Conservation (phyloP, 2,113 vertebrate species). For the Barbus barbus region DNA sequence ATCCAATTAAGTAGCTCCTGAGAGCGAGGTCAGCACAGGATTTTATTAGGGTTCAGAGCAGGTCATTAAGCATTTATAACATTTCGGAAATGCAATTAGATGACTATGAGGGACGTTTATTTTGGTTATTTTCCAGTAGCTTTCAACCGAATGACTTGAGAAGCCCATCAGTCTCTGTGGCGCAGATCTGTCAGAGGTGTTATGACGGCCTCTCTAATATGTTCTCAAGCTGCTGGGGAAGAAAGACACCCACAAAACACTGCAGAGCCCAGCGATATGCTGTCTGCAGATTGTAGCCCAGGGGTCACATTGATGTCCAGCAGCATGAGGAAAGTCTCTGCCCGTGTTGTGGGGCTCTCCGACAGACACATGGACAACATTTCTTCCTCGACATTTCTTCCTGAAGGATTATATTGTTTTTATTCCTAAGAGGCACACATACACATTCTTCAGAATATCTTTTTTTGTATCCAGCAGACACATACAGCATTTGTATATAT, state of each 20-base stretch:
- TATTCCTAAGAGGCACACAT: no score
- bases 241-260: constrained; percentile 25
- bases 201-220: constrained; percentile 44
- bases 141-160: constrained; percentile 29
- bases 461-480: no score
- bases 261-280: constrained; percentile 24
- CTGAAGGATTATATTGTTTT: not conserved
- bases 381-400: not conserved
- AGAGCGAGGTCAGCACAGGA: constrained; percentile 44
- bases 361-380: not conserved
- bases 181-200: no score
- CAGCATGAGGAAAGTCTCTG: constrained; percentile 1
- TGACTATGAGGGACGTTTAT: constrained; percentile 36
- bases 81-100: constrained; percentile 56
- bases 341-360: not conserved
- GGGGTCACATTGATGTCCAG: constrained; percentile 43
- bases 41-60: constrained; percentile 55
- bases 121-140: constrained; percentile 41
- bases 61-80: constrained; percentile 63
- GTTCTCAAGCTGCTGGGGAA: constrained; percentile 36
- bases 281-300: constrained; percentile 20
- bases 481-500: no score
- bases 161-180: constrained; percentile 35
- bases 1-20: constrained; percentile 59
- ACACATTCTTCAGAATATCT: no score